Conservation (phyloP, 1,140 invertebrate genomes). For the Drosophila burlai region DNA sequence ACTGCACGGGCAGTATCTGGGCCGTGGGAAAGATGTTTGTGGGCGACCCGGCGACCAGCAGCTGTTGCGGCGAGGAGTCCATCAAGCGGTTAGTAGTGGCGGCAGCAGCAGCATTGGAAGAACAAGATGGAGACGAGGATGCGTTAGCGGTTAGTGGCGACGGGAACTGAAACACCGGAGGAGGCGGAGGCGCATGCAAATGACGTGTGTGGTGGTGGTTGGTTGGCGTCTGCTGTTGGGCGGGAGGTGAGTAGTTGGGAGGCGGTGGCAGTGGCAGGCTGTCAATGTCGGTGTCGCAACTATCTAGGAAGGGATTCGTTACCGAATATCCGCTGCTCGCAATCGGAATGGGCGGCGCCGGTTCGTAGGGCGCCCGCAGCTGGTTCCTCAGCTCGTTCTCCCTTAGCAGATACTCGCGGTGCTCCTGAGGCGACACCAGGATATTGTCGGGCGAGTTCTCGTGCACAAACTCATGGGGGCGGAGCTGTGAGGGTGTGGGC, state of each 20-base stretch:
- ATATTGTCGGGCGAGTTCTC: conserved; percentile 84
- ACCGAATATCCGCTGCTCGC: conserved; percentile 66
- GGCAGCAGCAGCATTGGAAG: conserved; percentile 41
- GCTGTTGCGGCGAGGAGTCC: conserved; percentile 58
- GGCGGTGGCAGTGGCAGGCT: conserved; percentile 78
- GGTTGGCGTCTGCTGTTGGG: conserved; percentile 30
- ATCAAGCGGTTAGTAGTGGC: conserved; percentile 65
- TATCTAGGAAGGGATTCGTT: conserved; percentile 83
- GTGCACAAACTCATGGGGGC: conserved; percentile 73
- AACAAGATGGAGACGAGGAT: conserved; percentile 73
- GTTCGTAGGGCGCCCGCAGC: conserved; percentile 68
- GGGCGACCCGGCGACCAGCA: conserved; percentile 70
- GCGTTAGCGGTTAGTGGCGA: conserved; percentile 78
- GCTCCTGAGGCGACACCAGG: conserved; percentile 77
- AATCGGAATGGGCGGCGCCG: conserved; percentile 74
- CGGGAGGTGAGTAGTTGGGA: conserved; percentile 63
- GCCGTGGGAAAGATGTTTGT: conserved; percentile 82
- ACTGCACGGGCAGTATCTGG: conserved; percentile 84
- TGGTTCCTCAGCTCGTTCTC: conserved; percentile 84
- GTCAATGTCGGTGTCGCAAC: conserved; percentile 78
- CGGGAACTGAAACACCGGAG: conserved; percentile 29
- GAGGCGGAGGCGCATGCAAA: conserved; percentile 66
- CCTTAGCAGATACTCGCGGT: conserved; percentile 77
- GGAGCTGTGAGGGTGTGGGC: conserved; percentile 59
- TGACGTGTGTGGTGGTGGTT: conserved; percentile 47